Percentiles rank a stretch among this genome's conserved stretches.
Evolutionary conservation across 2,113 vertebrate species (phyloP).

Genomic region (Astur gentilis): DNA sequence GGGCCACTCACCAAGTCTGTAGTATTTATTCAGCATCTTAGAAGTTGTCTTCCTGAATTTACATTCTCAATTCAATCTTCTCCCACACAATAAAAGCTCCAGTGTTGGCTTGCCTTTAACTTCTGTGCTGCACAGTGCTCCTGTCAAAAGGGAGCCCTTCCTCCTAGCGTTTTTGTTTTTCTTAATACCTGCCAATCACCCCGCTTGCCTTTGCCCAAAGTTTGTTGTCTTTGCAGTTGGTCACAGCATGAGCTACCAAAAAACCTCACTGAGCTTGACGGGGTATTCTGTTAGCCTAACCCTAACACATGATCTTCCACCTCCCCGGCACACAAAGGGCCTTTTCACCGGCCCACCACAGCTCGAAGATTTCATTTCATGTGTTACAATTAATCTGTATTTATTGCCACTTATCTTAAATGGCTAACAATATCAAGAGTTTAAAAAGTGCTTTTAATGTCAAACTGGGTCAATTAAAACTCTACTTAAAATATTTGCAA

Average conservation of each 20-base stretch:
- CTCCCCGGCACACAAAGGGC: slow-evolving; percentile 60
- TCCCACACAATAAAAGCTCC: slow-evolving; percentile 27
- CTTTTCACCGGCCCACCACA: slow-evolving; percentile 52
- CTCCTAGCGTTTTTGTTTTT: slow-evolving; percentile 35
- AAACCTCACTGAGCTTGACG: slow-evolving; percentile 52
- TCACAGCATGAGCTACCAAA: slow-evolving; percentile 66
- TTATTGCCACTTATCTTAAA: slow-evolving; percentile 76
- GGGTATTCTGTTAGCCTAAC: slow-evolving; percentile 65
- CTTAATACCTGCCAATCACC: slow-evolving; percentile 57
- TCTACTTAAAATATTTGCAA: slow-evolving; percentile 71
- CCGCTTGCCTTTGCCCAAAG: slow-evolving; percentile 21
- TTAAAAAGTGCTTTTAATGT: slow-evolving; percentile 70
- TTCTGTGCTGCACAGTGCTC: fast-evolving
- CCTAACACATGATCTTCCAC: slow-evolving; percentile 33
- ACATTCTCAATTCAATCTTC: background rate
- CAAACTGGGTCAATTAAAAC: slow-evolving; percentile 73
- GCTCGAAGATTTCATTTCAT: slow-evolving; percentile 51
- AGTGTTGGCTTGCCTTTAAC: background rate
- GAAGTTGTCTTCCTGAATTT: slow-evolving; percentile 20
- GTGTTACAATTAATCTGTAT: slow-evolving; percentile 72
- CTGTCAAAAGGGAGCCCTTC: background rate
- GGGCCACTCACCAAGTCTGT: background rate
- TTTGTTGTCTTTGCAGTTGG: slow-evolving; percentile 73
- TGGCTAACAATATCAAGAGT: slow-evolving; percentile 71
- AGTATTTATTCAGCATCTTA: background rate